Evolutionary conservation across 1,140 invertebrate species (phyloP).

Genomic region (Odontomachus brunneus): DNA sequence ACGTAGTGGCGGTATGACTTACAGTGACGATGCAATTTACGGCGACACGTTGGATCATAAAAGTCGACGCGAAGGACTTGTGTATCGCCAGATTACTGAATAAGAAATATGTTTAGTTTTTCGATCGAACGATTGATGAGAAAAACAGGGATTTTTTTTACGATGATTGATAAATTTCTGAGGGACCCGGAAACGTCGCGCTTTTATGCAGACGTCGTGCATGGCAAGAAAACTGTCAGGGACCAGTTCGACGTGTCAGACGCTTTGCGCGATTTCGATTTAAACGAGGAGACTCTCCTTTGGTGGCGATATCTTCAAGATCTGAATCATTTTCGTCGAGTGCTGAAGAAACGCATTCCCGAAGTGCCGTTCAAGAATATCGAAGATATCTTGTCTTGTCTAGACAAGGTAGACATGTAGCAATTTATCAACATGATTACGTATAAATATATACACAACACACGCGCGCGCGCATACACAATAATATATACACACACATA

Average conservation of each 20-base stretch:
- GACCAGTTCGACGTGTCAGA: conserved; percentile 32
- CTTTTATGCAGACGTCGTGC: conserved; percentile 8
- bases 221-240: conserved; percentile 18
- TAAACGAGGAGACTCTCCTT: conserved; percentile 11
- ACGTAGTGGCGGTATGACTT: too few species aligned
- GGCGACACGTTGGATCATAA: neutral
- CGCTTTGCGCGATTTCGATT: conserved; percentile 51
- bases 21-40: neutral
- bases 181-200: conserved; percentile 40
- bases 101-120: neutral
- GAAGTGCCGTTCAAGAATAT: conserved; percentile 57
- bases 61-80: neutral
- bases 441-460: too few species aligned
- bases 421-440: neutral
- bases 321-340: conserved; percentile 62
- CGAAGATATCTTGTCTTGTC: conserved; percentile 49
- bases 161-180: neutral
- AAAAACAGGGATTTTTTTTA: neutral
- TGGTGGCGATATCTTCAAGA: conserved; percentile 62
- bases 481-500: too few species aligned
- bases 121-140: conserved; percentile 11
- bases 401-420: conserved; percentile 67
- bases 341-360: conserved; percentile 59
- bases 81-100: neutral
- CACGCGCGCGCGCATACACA: too few species aligned